These are phyloP conservation scores for Nematostella vectensis DNA, from an alignment of 92 coral and sea anemone species.

Conservation along the genomic window DNA sequence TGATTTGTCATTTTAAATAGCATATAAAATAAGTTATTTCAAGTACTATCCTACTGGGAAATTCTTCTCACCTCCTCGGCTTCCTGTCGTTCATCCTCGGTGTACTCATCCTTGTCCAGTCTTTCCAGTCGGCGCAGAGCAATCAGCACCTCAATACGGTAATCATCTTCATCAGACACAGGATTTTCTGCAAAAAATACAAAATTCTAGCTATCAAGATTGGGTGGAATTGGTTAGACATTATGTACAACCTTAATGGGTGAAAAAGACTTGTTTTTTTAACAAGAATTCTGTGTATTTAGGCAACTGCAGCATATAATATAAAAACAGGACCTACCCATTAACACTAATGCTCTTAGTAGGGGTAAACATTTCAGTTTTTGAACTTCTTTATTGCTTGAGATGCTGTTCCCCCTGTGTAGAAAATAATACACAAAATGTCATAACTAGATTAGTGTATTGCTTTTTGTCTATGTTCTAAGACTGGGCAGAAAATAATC, in stretches of 20 bases:
- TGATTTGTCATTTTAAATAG: too few species aligned
- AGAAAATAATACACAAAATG: too few species aligned
- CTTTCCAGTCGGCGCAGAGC: conserved; percentile 91
- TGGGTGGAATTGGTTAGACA: background rate
- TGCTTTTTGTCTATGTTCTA: background rate
- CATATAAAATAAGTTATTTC: too few species aligned
- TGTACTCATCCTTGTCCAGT: conserved; percentile 93
- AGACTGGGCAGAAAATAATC: background rate
- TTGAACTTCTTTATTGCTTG: conserved; percentile 69
- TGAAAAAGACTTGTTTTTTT: too few species aligned
- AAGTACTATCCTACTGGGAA: too few species aligned
- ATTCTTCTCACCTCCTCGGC: conserved; percentile 90
- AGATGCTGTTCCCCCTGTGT: conserved; percentile 75
- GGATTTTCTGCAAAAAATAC: conserved; percentile 63
- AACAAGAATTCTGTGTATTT: too few species aligned
- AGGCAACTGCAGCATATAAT: too few species aligned
- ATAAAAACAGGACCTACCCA: too few species aligned
- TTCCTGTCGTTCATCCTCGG: conserved; percentile 96
- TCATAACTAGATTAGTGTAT: too few species aligned
- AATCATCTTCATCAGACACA: conserved; percentile 94
- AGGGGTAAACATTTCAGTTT: conserved; percentile 83
- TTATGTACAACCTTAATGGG: background rate
- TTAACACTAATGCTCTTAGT: conserved; percentile 80
- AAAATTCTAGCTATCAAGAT: background rate
- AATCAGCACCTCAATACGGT: conserved; percentile 87